Evolutionary conservation across 30 jellyfish, hydroid and myxozoan species (phyloP), one percentile per base, ranked within the genome.

Genomic region (Pseudorhiza aurosa): DNA sequence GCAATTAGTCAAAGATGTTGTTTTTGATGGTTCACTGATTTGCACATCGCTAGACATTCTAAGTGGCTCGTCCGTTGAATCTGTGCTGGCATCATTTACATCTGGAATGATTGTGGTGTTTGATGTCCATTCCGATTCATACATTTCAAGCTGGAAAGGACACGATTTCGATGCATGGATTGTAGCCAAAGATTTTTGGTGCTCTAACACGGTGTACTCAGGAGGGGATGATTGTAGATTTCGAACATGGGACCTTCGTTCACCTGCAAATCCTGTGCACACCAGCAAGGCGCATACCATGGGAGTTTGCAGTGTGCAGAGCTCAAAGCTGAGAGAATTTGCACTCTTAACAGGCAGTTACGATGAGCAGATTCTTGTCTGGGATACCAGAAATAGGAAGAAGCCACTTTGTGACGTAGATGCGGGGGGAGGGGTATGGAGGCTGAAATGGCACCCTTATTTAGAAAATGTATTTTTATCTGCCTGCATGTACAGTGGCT

Each of bases 351-450:
- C 85, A 25, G 98, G 98, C 8, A 91, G 98, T 64, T 91, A 91
- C 46, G 98, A 91, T 55, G 98, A 91, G 43, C 60, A 36, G 47
- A 47, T 85, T 8, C 46, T 70, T 11, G 28, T 91, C 8, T 91
- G 96, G 96, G 98, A 91, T 49, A 91, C 91, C 21, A 47, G 98
- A 51, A 53, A 57, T 19, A 83, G 68, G 50, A 69, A 39, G 60
- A 42, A 29, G 40, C 98, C 98, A 21, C 28, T 91, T 17, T 32
- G 77, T 37, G 76, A 46, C 17, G 56, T 75, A 2, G 85, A 77
- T 8, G 32, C 92, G 21, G 96, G 98, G 4, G 98, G 98, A 18
- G 98, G 98, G 33, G 96, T 91, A 7, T 91, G 98, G 98, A 88
- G 98, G 46, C 53, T 91, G 75, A 91, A 91, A 64, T 91, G 98